Base-by-base conservation (phyloP, 1,140 invertebrate genomes). In the Megathymus violae region DNA sequence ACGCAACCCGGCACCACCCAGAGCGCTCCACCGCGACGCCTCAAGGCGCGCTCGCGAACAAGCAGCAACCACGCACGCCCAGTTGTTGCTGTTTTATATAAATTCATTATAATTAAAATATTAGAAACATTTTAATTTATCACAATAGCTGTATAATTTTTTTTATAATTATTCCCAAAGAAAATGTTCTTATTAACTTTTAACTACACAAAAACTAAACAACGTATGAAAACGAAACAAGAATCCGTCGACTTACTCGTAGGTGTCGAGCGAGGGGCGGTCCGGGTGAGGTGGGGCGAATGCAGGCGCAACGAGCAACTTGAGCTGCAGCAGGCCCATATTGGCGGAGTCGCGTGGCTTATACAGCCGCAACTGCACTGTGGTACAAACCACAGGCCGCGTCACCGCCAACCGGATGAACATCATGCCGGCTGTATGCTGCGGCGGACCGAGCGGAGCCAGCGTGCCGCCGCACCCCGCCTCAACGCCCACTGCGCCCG, bases 401-500 rank as follows among this genome's bases (percentile, higher is more conserved):
- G 95, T 94, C 1, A 98, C 85, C 63, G 95, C 95, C 6, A 98
- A 92, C 44, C 95, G 94, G 80, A 98, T 97, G 72, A 94, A 96
- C 0, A 96, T 96, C 76, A 98, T 94, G 46, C 97, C 97, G 41
- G 95, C 95, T 1, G 97, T 98, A 9, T 96, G 96, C 41, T n/a
- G n/a, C n/a, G n/a, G n/a, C n/a, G n/a, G n/a, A n/a, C n/a, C n/a
- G n/a, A n/a, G n/a, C n/a, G n/a, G n/a, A n/a, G n/a, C n/a, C n/a
- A n/a, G n/a, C n/a, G n/a, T n/a, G n/a, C n/a, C n/a, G n/a, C 85
- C 82, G 34, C 94, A 94, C 11, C 92, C 93, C 17, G 95, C 92
- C 87, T 98, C 97, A 22, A 98, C 88, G 6, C 95, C 96, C 0
- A 98, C 96, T n/a, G 95, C 96, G 5, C 96, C 96, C 3, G 97